Base-by-base conservation (phyloP, 2,113 vertebrate genomes). In the Tyto alba region DNA sequence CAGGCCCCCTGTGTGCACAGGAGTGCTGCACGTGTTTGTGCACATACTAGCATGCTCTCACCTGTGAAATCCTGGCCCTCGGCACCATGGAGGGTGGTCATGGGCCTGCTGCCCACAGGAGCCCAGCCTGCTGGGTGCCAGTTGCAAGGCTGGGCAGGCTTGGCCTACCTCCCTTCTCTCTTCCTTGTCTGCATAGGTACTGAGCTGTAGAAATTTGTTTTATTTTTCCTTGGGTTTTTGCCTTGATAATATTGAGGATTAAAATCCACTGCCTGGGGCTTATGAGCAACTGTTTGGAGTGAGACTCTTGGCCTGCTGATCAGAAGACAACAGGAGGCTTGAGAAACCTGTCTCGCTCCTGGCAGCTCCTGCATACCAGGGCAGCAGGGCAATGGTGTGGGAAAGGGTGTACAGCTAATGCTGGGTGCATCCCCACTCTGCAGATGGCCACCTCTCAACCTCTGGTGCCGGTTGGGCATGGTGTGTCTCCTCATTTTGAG, bases 101-200 rank as follows among this genome's bases (percentile, higher is more conserved):
- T 1, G 9, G 38, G 23, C 34, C 34, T n/a, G 16, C n/a, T 1
- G 4, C 13, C 47, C 1, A 0, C 2, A 2, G 74, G 41, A 88
- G 15, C 38, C 20, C 21, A 40, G 43, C 36, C 74, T 88, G 22
- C 36, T 89, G 56, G 30, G 40, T 85, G 71, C 62, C 36, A 32
- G 18, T 60, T 38, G 2, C 0, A 0, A 40, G 69, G 45, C 73
- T 18, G 34, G 59, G 19, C 48, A 41, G 34, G 7, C n/a, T 64
- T 53, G 22, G 21, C 36, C 57, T 67, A 0, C 38, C 26, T 74
- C 34, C 36, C 11, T 78, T 59, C 67, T 89, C 29, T 30, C 53
- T 66, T 40, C 34, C 48, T 75, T 36, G n/a, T 10, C 30, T 73
- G 22, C 0, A 0, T 4, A 63, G 43, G 48, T 67, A 20, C 22